Conservation (phyloP, 37 sponge, comb jelly and placozoan species). For the Haliclona indistincta region DNA sequence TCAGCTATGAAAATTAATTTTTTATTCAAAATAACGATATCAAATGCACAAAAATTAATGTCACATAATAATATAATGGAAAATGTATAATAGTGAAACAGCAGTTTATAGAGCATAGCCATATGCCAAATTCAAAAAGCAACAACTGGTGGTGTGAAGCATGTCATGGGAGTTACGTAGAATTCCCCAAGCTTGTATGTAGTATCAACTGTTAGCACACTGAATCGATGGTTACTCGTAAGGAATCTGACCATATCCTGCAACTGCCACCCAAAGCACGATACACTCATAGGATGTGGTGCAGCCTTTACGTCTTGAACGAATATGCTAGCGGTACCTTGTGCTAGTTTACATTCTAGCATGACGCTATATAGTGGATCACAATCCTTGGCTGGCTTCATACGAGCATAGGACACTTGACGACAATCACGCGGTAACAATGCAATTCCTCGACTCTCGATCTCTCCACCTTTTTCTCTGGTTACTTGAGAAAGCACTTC, state of each 20-base stretch:
- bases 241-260: constrained; percentile 20
- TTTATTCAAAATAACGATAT: too few relatives aligned
- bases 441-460: constrained; percentile 4
- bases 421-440: constrained; percentile 4
- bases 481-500: constrained; percentile 3
- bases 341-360: constrained; percentile 44
- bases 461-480: constrained; percentile 26
- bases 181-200: constrained; percentile 51
- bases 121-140: too few relatives aligned
- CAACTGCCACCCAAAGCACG: constrained; percentile 34
- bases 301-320: constrained; percentile 53
- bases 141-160: too few relatives aligned
- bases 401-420: constrained; percentile 7
- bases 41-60: too few relatives aligned
- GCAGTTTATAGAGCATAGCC: too few relatives aligned
- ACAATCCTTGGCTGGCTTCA: neutral
- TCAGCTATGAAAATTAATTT: too few relatives aligned
- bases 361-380: constrained; percentile 40
- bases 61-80: too few relatives aligned
- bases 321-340: constrained; percentile 17
- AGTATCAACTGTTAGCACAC: constrained; percentile 35
- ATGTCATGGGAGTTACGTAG: constrained; percentile 42
- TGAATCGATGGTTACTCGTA: constrained; percentile 2
- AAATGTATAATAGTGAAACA: too few relatives aligned
- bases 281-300: constrained; percentile 33